Conservation (phyloP, 2,888 invertebrate genomes). For the Zootermopsis nevadensis region DNA sequence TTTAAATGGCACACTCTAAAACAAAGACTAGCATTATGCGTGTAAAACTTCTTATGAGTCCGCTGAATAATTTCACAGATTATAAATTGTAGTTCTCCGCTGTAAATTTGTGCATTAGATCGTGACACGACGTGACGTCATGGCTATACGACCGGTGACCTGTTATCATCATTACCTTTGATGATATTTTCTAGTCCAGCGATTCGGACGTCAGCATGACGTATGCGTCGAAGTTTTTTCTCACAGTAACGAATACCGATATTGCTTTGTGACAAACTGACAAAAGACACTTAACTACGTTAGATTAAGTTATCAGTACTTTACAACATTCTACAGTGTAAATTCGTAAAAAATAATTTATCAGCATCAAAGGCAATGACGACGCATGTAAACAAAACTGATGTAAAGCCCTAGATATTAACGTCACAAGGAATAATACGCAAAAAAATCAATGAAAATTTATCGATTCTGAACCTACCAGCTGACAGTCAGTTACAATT, state of each 20-base stretch:
- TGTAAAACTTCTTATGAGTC: background rate
- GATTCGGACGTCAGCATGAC: background rate
- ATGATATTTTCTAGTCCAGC: constrained; percentile 9
- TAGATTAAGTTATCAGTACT: background rate
- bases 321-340: background rate
- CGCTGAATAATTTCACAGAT: no score
- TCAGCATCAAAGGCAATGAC: no score
- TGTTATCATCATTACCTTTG: constrained; percentile 12
- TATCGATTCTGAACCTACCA: no score
- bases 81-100: background rate
- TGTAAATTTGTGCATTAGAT: background rate
- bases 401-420: no score
- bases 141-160: background rate
- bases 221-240: background rate
- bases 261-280: background rate
- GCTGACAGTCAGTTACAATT: no score
- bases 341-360: no score
- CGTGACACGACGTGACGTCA: background rate
- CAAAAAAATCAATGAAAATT: no score
- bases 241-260: background rate
- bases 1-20: no score
- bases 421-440: no score
- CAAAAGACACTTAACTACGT: background rate
- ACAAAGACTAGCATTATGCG: background rate
- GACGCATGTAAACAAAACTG: no score